A percentile compares a stretch with the other conserved stretches of the same genome.
Evolutionary conservation across 2,888 invertebrate genomes (phyloP).

Genomic region (Ptilodon capucinus): DNA sequence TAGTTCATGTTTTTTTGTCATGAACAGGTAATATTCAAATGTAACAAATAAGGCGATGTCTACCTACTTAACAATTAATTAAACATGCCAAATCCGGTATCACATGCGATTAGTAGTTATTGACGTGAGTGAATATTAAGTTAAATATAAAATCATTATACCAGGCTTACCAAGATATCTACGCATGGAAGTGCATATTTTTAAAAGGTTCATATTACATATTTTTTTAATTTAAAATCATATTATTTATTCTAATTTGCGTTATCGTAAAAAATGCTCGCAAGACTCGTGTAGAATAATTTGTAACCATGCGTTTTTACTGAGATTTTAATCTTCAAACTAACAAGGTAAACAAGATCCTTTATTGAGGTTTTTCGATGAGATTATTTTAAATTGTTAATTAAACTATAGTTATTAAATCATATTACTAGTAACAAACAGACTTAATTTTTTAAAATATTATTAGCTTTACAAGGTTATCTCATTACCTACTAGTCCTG

Average conservation of each 20-base stretch:
- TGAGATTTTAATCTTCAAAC: not conserved
- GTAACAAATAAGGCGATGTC: slow-evolving; percentile 2
- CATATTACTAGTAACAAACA: too few species aligned
- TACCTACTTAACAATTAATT: slow-evolving; percentile 17
- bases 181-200: too few species aligned
- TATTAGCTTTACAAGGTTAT: too few species aligned
- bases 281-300: not conserved
- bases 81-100: slow-evolving; percentile 17
- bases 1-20: slow-evolving; percentile 27
- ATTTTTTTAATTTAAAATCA: not conserved
- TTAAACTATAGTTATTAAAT: not conserved
- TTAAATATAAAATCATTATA: too few species aligned
- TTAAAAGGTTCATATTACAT: too few species aligned
- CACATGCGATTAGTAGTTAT: slow-evolving; percentile 7
- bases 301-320: not conserved
- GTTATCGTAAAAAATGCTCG: not conserved
- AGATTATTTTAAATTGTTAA: not conserved
- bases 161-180: too few species aligned
- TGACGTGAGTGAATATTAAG: slow-evolving; percentile 1
- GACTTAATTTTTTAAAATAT: too few species aligned
- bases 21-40: slow-evolving; percentile 16
- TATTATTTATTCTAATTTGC: not conserved
- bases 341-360: not conserved
- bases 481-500: too few species aligned
- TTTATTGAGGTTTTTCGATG: not conserved